Percentiles rank a stretch among this genome's conserved stretches.
phyloP scores from a whole-genome alignment of 2,888 invertebrate genomes.

The Seira sanloemensis region DNA sequence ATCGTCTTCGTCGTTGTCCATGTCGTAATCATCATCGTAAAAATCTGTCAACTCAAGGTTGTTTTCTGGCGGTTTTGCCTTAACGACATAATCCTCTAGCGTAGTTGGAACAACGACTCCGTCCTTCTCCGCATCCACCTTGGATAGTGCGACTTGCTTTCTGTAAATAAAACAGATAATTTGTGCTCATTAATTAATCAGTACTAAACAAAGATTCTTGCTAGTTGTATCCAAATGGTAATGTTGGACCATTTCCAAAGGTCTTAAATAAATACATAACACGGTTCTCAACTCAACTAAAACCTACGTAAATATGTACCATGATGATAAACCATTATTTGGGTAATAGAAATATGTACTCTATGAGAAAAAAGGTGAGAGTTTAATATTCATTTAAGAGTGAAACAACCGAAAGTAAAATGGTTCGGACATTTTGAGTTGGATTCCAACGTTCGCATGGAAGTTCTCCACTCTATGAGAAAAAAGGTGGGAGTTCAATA shows the following conservation, averaged over 20 bases:
- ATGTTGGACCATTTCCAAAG: no score
- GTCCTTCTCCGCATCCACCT: conserved; percentile 96
- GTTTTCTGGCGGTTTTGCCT: conserved; percentile 90
- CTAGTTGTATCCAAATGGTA: neutral
- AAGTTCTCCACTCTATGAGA: conserved; percentile 97
- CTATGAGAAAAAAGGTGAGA: no score
- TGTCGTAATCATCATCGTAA: conserved; percentile 95
- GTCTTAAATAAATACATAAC: no score
- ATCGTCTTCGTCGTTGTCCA: conserved; percentile 80
- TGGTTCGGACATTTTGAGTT: conserved; percentile 99
- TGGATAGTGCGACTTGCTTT: conserved; percentile 97
- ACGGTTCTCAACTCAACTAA: no score
- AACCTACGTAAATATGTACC: no score
- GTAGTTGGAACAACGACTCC: conserved; percentile 98
- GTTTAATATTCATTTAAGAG: conserved; percentile 98
- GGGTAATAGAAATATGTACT: no score
- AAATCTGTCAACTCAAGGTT: conserved; percentile 95
- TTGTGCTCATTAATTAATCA: no score
- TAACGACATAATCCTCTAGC: conserved; percentile 97
- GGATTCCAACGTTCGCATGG: conserved; percentile 99
- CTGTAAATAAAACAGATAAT: conserved; percentile 79
- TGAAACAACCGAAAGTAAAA: conserved; percentile 97
- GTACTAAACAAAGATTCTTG: conserved; percentile 21
- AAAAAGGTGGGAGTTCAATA: no score
- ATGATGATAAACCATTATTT: no score